Evolutionary conservation across 2,888 invertebrate genomes (phyloP).

Genomic region (Morpho achilles): DNA sequence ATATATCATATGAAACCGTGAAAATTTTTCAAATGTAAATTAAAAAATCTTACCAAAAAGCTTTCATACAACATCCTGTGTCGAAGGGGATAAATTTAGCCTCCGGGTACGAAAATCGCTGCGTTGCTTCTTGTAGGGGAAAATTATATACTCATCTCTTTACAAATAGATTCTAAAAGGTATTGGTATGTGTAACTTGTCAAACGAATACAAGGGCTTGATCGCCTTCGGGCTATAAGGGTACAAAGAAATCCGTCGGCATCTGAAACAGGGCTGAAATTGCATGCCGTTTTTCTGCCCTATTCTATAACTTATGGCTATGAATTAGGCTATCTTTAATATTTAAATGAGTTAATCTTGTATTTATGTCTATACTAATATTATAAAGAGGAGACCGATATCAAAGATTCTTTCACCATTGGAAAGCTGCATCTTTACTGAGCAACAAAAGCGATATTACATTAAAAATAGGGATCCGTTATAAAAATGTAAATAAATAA

Average conservation of each 20-base stretch:
- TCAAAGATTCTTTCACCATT: too few relatives aligned
- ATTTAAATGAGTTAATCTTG: too few relatives aligned
- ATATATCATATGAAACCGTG: not conserved
- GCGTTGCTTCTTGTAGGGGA: constrained; percentile 50
- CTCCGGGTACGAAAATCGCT: constrained; percentile 59
- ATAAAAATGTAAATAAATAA: too few relatives aligned
- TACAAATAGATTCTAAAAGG: constrained; percentile 71
- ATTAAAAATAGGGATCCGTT: too few relatives aligned
- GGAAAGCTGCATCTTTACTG: too few relatives aligned
- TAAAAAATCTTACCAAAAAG: not conserved
- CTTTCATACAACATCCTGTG: constrained; percentile 32
- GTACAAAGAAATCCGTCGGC: constrained; percentile 49
- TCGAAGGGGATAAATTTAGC: constrained; percentile 40
- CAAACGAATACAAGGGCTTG: constrained; percentile 46
- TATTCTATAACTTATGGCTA: too few relatives aligned
- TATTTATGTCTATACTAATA: too few relatives aligned
- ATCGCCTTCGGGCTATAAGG: constrained; percentile 47
- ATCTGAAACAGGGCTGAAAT: constrained; percentile 11
- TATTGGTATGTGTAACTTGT: constrained; percentile 51
- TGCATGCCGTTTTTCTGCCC: not conserved
- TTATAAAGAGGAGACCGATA: too few relatives aligned
- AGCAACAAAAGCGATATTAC: too few relatives aligned
- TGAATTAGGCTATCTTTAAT: too few relatives aligned
- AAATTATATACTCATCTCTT: constrained; percentile 69
- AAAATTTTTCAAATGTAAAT: not conserved